Base-by-base conservation (phyloP, 2,113 vertebrate genomes). In the Petromus typicus region DNA sequence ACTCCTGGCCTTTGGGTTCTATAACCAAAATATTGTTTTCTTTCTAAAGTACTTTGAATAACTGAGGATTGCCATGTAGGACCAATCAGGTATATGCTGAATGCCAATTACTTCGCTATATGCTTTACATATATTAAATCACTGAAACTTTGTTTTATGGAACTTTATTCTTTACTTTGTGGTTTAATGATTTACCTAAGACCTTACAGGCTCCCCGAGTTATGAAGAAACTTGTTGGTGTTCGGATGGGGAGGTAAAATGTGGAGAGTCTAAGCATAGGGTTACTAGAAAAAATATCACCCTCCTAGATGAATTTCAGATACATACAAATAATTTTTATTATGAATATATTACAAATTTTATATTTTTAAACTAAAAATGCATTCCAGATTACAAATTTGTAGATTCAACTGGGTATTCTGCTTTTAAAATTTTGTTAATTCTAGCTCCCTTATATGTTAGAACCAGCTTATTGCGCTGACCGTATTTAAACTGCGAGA, bases 311-410 rank as follows among this genome's bases (percentile, higher is more conserved):
- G 73, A 64, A 79, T 79, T 86, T 95, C 30, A 83, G 27, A 66
- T 87, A 73, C 20, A 66, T 14, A 54, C 2, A 94, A 87, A 83
- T 75, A 87, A 71, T 57, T 94, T 95, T 75, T 90, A 73, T 6
- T 80, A 57, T 54, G 40, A 81, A 7, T 64, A 30, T 83, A 32
- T 96, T 75, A 63, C 32, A 84, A 64, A 84, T 63, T 67, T 71
- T 81, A 11, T 27, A 84, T 93, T n/a, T 23, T 84, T 87, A 69
- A 43, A 4, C 51, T 88, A 32, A 76, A 79, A 80, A 75, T 40
- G 7, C 86, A 64, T 83, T 75, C 23, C 9, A 78, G 95, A 23
- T 86, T 94, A 81, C 9, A 96, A 84, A 80, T 85, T 81, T 90
- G n/a, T n/a, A n/a, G n/a, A n/a, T n/a, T n/a, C n/a, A 92, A 87